phyloP scores from a whole-genome alignment of 2,113 vertebrate genomes.

The Petaurus breviceps region DNA sequence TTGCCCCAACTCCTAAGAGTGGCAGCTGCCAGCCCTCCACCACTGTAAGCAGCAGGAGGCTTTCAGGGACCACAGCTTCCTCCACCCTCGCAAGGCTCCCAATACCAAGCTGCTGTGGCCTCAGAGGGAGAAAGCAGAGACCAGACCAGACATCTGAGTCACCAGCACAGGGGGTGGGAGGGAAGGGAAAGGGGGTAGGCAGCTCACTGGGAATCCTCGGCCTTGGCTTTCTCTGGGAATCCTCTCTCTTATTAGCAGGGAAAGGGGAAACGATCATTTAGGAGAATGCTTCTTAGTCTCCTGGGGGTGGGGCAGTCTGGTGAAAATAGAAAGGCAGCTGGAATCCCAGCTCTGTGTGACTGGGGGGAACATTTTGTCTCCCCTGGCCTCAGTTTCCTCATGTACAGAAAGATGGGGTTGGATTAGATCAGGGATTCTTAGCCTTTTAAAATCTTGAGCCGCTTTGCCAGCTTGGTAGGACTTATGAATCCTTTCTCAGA shows the following conservation, averaged over 20 bases:
- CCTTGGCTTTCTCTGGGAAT: neutral
- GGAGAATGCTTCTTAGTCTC: neutral
- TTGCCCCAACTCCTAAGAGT: neutral
- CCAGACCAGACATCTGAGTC: neutral
- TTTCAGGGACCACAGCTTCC: neutral
- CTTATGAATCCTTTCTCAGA: neutral
- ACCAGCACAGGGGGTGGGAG: neutral
- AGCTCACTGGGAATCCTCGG: neutral
- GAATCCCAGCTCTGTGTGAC: neutral
- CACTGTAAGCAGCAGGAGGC: neutral
- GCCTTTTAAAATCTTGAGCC: neutral
- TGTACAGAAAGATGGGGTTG: neutral
- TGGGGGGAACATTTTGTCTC: neutral
- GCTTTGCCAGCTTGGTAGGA: neutral
- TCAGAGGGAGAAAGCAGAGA: neutral
- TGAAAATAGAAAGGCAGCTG: neutral
- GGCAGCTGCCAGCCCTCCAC: neutral
- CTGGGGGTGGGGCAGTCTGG: neutral
- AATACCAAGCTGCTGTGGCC: neutral
- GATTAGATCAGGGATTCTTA: neutral
- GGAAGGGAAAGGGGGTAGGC: neutral
- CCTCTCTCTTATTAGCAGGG: neutral
- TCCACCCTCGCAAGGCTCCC: neutral
- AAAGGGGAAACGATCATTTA: neutral
- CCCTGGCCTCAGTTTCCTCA: neutral